phyloP scores from a whole-genome alignment of 2,113 vertebrate genomes.

The Thunnus maccoyii region DNA sequence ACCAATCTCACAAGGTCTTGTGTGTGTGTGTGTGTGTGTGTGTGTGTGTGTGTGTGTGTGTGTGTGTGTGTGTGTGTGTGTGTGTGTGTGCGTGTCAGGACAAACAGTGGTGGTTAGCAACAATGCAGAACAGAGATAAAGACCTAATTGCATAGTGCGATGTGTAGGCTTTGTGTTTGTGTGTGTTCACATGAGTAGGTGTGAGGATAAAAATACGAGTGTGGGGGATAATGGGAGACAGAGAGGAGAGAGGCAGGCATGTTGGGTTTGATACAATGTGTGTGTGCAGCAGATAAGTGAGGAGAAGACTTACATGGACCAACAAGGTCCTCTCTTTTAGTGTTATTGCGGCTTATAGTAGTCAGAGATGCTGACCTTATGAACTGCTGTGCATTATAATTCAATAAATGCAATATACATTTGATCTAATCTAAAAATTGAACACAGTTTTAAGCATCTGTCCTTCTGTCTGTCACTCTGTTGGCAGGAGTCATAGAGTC shows the following conservation, averaged over 20 bases:
- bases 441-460: neutral
- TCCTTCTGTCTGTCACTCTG: neutral
- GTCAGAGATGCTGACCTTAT: slow-evolving; percentile 15
- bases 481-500: neutral
- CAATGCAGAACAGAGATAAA: slow-evolving; percentile 66
- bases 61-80: slow-evolving; percentile 10
- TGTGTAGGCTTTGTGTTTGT: slow-evolving; percentile 53
- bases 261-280: slow-evolving; percentile 26
- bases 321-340: neutral
- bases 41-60: neutral
- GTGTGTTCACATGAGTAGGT: slow-evolving; percentile 71
- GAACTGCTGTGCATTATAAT: neutral
- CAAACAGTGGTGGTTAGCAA: slow-evolving; percentile 56
- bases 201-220: slow-evolving; percentile 71
- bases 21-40: slow-evolving; percentile 12
- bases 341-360: neutral
- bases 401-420: neutral
- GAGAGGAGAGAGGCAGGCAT: slow-evolving; percentile 16
- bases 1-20: slow-evolving; percentile 23
- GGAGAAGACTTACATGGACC: neutral
- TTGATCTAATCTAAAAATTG: too few relatives aligned
- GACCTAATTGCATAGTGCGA: slow-evolving; percentile 46
- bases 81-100: slow-evolving; percentile 26
- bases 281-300: slow-evolving; percentile 11
- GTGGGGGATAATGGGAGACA: slow-evolving; percentile 57